Conservation (phyloP, 2,113 vertebrate species). For the Embiotoca jacksoni region DNA sequence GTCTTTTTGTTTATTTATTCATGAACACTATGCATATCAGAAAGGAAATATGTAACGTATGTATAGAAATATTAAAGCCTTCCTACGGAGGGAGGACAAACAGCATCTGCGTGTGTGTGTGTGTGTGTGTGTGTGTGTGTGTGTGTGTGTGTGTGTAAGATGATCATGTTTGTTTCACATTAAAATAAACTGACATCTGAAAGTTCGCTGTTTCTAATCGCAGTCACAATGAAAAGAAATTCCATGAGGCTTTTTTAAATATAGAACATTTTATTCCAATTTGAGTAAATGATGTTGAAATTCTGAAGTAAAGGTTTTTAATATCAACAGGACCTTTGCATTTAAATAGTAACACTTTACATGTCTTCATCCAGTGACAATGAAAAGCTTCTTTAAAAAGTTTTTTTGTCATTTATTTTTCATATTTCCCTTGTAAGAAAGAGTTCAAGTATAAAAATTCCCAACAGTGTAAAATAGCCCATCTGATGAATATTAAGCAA, state of each 20-base stretch:
- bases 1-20: not conserved
- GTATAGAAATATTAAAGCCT: not conserved
- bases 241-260: slow-evolving; percentile 68
- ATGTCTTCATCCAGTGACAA: slow-evolving; percentile 95
- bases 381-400: slow-evolving; percentile 94
- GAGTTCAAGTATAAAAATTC: slow-evolving; percentile 99
- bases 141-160: no score
- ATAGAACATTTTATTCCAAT: slow-evolving; percentile 91
- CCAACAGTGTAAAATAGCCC: slow-evolving; percentile 99
- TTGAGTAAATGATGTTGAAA: slow-evolving; percentile 95
- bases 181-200: not conserved
- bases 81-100: not conserved
- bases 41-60: not conserved
- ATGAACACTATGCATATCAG: not conserved
- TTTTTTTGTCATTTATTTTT: slow-evolving; percentile 83
- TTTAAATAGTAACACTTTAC: slow-evolving; percentile 94
- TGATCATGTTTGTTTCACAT: no score
- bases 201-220: not conserved
- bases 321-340: slow-evolving; percentile 92
- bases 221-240: slow-evolving; percentile 39
- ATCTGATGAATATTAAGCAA: slow-evolving; percentile 93
- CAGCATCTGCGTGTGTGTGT: not conserved
- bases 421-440: slow-evolving; percentile 99
- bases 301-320: slow-evolving; percentile 92
- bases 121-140: no score